phyloP scores from a whole-genome alignment of 2,797 vertebrate genomes.

The Chrysocyon brachyurus region DNA sequence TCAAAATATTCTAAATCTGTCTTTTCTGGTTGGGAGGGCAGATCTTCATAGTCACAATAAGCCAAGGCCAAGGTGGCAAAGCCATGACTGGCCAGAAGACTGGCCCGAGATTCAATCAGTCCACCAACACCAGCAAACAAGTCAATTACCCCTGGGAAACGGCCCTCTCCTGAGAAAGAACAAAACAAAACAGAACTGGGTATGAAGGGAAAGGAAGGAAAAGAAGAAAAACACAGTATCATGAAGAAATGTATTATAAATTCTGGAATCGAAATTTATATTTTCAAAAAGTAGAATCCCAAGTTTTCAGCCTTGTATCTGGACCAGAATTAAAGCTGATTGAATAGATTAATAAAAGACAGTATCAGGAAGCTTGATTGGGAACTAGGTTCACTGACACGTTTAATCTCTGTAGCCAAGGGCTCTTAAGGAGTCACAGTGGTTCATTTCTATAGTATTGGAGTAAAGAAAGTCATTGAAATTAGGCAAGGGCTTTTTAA shows the following conservation, averaged over 20 bases:
- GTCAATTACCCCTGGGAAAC: slow-evolving; percentile 81
- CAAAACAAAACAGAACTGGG: slow-evolving; percentile 25
- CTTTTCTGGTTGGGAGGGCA: neutral
- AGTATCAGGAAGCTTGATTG: neutral
- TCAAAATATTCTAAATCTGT: slow-evolving; percentile 84
- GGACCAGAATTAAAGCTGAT: neutral
- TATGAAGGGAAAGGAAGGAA: neutral
- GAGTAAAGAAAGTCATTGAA: neutral
- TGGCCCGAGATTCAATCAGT: slow-evolving; percentile 74
- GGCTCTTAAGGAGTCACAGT: neutral
- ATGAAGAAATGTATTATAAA: neutral
- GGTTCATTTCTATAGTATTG: neutral
- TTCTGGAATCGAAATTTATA: neutral
- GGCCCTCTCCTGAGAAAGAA: slow-evolving; percentile 69
- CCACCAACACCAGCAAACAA: slow-evolving; percentile 75
- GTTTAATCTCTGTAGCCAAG: neutral
- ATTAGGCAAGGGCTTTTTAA: neutral
- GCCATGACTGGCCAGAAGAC: slow-evolving; percentile 82
- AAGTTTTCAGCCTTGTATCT: neutral
- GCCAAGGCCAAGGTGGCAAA: slow-evolving; percentile 79
- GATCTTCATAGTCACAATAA: slow-evolving; percentile 75
- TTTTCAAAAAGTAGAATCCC: neutral
- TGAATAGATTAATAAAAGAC: neutral
- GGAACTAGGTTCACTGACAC: neutral
- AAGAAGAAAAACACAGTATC: neutral